Evolutionary conservation across 2,888 invertebrate genomes (phyloP).

Genomic region (Ctenicera cuprea): DNA sequence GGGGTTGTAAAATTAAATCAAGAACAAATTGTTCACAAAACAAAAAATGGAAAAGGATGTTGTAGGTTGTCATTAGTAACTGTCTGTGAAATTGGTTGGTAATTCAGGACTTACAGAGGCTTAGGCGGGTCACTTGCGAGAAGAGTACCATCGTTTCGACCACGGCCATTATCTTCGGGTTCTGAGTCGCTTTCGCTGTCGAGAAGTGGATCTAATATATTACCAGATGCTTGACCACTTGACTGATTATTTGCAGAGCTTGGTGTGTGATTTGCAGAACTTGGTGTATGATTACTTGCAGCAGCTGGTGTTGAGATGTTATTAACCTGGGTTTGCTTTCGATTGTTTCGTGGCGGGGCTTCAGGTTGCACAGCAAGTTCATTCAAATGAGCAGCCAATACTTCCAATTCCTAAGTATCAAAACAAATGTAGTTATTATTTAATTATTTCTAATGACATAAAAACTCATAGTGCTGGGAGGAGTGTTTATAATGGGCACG

Average conservation of each 20-base stretch:
- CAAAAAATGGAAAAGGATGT: neutral
- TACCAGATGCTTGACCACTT: slow-evolving; percentile 67
- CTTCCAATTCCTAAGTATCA: slow-evolving; percentile 92
- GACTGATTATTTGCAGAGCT: slow-evolving; percentile 66
- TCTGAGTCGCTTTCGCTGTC: slow-evolving; percentile 89
- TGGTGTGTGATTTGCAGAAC: slow-evolving; percentile 56
- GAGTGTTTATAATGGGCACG: too few relatives aligned
- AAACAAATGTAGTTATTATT: slow-evolving; percentile 43
- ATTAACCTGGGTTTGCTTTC: slow-evolving; percentile 67
- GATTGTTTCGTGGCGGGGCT: slow-evolving; percentile 81
- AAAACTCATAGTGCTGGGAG: too few relatives aligned
- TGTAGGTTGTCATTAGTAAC: slow-evolving; percentile 37
- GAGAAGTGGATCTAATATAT: slow-evolving; percentile 80
- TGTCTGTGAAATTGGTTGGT: neutral
- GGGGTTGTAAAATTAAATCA: slow-evolving; percentile 54
- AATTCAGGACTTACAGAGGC: slow-evolving; percentile 86
- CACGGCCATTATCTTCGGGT: slow-evolving; percentile 87
- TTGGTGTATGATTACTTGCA: slow-evolving; percentile 64
- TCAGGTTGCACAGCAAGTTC: slow-evolving; percentile 88
- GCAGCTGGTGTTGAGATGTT: slow-evolving; percentile 67
- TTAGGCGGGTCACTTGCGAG: slow-evolving; percentile 97
- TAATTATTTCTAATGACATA: neutral
- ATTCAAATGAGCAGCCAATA: slow-evolving; percentile 95
- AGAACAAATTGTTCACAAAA: neutral
- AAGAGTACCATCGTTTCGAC: slow-evolving; percentile 94